Conservation (phyloP, 2,797 vertebrate genomes). For the Cephalopachus bancanus region DNA sequence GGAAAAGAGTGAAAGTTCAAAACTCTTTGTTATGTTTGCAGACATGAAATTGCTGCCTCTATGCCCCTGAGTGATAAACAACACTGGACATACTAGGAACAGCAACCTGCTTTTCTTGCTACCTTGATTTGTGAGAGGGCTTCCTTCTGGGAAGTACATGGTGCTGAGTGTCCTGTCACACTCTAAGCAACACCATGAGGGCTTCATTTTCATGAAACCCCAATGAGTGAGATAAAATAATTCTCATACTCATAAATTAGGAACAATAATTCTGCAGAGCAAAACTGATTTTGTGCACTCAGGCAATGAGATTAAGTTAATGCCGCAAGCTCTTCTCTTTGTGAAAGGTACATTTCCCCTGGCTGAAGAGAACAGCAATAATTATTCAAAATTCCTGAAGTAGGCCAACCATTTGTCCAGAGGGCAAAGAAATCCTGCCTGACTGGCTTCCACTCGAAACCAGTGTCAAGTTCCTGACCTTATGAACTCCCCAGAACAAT, state of each 20-base stretch:
- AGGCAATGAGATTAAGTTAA: conserved; percentile 66
- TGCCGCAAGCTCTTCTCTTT: conserved; percentile 68
- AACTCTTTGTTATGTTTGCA: not conserved
- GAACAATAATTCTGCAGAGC: conserved; percentile 68
- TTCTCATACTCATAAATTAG: conserved; percentile 58
- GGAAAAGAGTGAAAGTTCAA: not conserved
- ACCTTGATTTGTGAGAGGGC: not conserved
- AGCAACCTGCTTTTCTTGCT: not conserved
- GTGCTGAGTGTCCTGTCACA: not conserved
- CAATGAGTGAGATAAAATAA: conserved; percentile 60
- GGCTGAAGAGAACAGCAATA: conserved; percentile 73
- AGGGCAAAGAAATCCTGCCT: conserved; percentile 78
- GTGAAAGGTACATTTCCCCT: conserved; percentile 84
- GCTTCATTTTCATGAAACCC: conserved; percentile 71
- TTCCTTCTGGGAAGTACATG: not conserved
- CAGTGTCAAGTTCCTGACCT: conserved; percentile 83
- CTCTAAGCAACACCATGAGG: conserved; percentile 72
- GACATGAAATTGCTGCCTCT: not conserved
- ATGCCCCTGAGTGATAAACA: not conserved
- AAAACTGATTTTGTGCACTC: conserved; percentile 52
- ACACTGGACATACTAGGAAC: not conserved
- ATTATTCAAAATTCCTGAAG: conserved; percentile 82
- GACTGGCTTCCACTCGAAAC: conserved; percentile 84
- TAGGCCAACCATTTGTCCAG: conserved; percentile 77
- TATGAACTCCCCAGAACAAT: conserved; percentile 65